These are phyloP conservation scores for Genyomyrus donnyi DNA, from an alignment of 2,113 vertebrate genomes.

Conservation along the genomic window DNA sequence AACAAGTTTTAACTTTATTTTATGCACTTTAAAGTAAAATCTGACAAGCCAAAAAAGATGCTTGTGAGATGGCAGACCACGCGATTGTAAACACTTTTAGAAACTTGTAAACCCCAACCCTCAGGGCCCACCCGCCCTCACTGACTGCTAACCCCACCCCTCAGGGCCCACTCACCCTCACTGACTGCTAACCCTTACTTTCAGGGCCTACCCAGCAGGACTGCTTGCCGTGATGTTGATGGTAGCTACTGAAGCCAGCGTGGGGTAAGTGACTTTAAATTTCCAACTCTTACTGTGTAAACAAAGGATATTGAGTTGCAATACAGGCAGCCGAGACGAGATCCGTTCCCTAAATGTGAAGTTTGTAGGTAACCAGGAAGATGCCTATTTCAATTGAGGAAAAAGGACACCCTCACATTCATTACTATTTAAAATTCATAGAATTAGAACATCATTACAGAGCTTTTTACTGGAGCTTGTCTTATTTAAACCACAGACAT, in stretches of 20 bases:
- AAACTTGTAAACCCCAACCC: background rate
- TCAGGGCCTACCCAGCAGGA: slow-evolving; percentile 40
- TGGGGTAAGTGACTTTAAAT: slow-evolving; percentile 48
- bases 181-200: background rate
- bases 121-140: no score
- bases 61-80: no score
- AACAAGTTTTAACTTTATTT: no score
- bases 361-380: background rate
- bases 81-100: no score
- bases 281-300: background rate
- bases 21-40: no score
- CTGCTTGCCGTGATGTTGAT: slow-evolving; percentile 33
- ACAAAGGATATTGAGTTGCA: background rate
- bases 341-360: background rate
- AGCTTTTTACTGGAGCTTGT: no score
- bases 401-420: no score
- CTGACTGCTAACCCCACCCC: background rate
- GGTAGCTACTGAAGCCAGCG: slow-evolving; percentile 38
- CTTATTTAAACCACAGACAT: no score
- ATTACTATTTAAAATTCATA: no score
- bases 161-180: slow-evolving; percentile 38
- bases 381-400: no score
- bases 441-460: no score
- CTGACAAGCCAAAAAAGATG: no score
- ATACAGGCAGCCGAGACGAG: background rate